A percentile compares a stretch with the other conserved stretches of the same genome.
Evolutionary conservation across 2,113 vertebrate species (phyloP).

Genomic region (Microcebus ravelobensis): DNA sequence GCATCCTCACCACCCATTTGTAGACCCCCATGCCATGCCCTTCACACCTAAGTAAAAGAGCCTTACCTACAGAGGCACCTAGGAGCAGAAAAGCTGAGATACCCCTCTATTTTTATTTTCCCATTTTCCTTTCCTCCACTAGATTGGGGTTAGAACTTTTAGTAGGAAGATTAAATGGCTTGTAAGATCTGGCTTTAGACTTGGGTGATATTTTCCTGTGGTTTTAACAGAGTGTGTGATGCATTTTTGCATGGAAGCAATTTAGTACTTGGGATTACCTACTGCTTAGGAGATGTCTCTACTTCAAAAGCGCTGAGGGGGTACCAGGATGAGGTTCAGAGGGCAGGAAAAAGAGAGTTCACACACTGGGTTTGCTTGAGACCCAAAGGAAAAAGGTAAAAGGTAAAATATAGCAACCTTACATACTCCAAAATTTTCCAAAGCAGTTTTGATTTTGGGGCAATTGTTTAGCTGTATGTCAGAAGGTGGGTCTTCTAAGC

Average conservation of each 20-base stretch:
- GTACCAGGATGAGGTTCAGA: neutral
- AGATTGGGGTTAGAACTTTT: neutral
- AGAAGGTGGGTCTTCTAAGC: neutral
- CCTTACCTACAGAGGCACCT: neutral
- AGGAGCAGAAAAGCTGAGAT: neutral
- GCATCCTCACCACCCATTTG: neutral
- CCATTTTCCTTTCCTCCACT: neutral
- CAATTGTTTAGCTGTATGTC: neutral
- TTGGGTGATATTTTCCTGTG: neutral
- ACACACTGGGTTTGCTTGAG: neutral
- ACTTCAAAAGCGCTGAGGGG: neutral
- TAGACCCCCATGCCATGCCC: neutral
- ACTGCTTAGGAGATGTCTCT: slow-evolving; percentile 19
- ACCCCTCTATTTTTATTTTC: neutral
- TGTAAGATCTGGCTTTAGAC: neutral
- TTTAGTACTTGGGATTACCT: neutral
- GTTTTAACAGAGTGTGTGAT: neutral
- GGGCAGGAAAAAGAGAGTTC: neutral
- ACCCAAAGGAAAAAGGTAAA: slow-evolving; percentile 23
- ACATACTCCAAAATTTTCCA: neutral
- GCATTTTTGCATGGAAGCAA: neutral
- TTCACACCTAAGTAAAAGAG: neutral
- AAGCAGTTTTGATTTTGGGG: neutral
- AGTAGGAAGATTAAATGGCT: slow-evolving; percentile 8
- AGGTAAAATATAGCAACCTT: neutral